These are phyloP conservation scores for Melanogrammus aeglefinus DNA, from an alignment of 2,797 vertebrate genomes.

Conservation along the genomic window DNA sequence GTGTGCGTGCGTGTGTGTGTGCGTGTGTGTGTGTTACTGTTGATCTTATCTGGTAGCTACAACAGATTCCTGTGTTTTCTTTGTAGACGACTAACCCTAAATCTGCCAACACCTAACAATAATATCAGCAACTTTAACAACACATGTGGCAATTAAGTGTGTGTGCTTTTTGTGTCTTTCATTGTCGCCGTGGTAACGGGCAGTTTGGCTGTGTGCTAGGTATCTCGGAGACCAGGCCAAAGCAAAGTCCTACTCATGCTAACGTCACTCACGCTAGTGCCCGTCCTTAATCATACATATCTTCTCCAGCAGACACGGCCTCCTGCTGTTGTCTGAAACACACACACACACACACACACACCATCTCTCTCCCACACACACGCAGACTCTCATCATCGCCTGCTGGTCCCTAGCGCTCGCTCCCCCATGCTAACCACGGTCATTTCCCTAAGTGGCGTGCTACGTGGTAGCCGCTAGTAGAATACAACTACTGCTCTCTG, in stretches of 20 bases:
- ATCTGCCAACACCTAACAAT: conserved; percentile 54
- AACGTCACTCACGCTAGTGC: too few species aligned
- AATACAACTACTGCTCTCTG: too few species aligned
- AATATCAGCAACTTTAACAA: conserved; percentile 50
- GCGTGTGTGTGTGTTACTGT: too few species aligned
- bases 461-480: conserved; percentile 17
- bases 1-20: too few species aligned
- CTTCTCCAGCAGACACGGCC: too few species aligned
- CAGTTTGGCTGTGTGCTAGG: too few species aligned
- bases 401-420: conserved; percentile 17
- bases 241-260: too few species aligned
- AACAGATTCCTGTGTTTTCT: conserved; percentile 53
- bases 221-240: too few species aligned
- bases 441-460: conserved; percentile 66
- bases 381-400: conserved; percentile 12
- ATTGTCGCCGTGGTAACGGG: too few species aligned
- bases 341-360: conserved; percentile 17
- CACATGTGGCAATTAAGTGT: not conserved
- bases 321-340: conserved; percentile 14
- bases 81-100: conserved; percentile 54
- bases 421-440: conserved; percentile 54
- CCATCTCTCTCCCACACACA: conserved; percentile 17
- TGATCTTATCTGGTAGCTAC: not conserved
- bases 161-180: not conserved
- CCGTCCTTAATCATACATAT: too few species aligned